A percentile compares a stretch with the other conserved stretches of the same genome.
Conservation (phyloP, 2,113 vertebrate species). For the Motacilla tschutschensis region DNA sequence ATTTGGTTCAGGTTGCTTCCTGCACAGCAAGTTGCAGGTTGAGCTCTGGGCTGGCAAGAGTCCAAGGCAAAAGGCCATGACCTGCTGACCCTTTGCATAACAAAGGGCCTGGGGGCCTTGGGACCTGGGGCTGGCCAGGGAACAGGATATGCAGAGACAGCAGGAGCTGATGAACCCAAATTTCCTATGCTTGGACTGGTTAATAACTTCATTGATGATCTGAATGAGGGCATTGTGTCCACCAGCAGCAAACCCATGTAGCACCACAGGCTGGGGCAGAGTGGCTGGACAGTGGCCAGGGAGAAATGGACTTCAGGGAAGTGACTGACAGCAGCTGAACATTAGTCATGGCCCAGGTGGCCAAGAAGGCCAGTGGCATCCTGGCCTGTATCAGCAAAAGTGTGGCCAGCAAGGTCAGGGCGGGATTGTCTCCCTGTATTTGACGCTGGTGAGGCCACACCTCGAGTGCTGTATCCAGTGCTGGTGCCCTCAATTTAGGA, state of each 20-base stretch:
- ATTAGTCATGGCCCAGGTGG: background rate
- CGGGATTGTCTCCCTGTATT: rapidly evolving
- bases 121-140: no score
- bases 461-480: no score
- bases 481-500: rapidly evolving
- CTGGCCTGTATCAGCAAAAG: background rate
- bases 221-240: background rate
- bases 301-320: background rate
- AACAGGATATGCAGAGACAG: background rate
- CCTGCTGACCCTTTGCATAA: background rate
- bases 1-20: background rate
- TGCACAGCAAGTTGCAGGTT: background rate
- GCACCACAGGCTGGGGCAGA: background rate
- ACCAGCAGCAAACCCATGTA: background rate
- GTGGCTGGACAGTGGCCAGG: no score
- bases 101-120: background rate
- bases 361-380: background rate
- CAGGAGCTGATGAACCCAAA: no score
- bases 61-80: background rate
- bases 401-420: background rate
- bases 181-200: no score
- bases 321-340: background rate
- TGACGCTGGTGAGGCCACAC: rapidly evolving
- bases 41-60: background rate
- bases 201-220: background rate